Conservation (phyloP, 53 echinoderm and acorn worm species). For the Astropecten irregularis region DNA sequence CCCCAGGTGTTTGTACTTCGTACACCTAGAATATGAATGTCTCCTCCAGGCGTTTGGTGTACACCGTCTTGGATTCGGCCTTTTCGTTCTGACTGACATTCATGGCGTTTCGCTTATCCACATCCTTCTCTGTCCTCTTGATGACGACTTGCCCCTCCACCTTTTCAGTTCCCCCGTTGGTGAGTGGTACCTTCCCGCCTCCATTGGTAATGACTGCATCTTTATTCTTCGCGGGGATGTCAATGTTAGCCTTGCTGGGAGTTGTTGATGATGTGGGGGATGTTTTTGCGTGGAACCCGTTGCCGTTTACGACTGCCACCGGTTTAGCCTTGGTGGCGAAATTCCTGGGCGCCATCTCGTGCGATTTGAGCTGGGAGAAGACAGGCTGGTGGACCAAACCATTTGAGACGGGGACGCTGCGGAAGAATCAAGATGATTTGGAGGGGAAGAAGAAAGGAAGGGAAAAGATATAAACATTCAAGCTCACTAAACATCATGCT, state of each 20-base stretch:
- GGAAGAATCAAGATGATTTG: conserved; percentile 12
- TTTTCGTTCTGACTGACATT: conserved; percentile 14
- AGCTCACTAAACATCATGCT: conserved; percentile 34
- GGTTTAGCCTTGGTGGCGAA: conserved; percentile 59
- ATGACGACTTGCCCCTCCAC: conserved; percentile 15
- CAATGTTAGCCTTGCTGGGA: background rate
- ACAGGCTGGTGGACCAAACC: conserved; percentile 60
- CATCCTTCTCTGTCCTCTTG: background rate
- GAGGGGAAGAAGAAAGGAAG: conserved; percentile 13
- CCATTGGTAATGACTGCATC: background rate
- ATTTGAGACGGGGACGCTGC: conserved; percentile 59
- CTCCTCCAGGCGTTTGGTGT: conserved; percentile 44
- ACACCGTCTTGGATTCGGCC: conserved; percentile 35
- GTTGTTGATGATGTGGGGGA: background rate
- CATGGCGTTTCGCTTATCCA: conserved; percentile 9
- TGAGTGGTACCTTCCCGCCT: conserved; percentile 14
- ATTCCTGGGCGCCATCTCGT: conserved; percentile 56
- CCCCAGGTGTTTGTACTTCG: too few relatives aligned
- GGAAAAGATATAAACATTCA: conserved; percentile 18
- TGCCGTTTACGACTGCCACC: conserved; percentile 20
- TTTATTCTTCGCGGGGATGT: background rate
- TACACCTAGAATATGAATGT: conserved; percentile 28
- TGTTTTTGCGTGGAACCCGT: background rate
- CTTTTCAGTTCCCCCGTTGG: background rate
- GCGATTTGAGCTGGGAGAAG: conserved; percentile 61